Base-by-base conservation (phyloP, 2,113 vertebrate species). In the Anguilla japonica region DNA sequence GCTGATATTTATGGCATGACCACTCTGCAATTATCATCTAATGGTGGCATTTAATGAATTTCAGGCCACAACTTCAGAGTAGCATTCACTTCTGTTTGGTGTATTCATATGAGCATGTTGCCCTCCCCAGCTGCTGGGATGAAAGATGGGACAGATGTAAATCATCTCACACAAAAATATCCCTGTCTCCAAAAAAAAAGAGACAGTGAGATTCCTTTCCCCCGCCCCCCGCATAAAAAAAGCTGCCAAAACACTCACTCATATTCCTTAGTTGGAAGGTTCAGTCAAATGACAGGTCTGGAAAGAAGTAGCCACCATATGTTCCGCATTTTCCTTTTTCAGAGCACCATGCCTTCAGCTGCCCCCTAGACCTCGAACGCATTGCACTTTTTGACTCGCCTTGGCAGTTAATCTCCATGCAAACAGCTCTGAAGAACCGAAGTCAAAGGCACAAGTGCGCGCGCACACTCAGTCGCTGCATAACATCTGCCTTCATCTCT, bases 281-380 rank as follows among this genome's bases (percentile, higher is more conserved):
- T 75, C 71, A 75, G 71, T 75, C 26, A 75, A 75, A 75, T 29
- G 71, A 75, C 71, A 75, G 71, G n/a, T 34, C 71, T 75, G 71
- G 71, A 75, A 75, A 75, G n/a, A 11, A 34, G 71, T 75, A 75
- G 71, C 29, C 71, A 75, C 26, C 71, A 75, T 75, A 9, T 75
- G 71, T 75, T 75, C n/a, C 71, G 34, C 71, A 75, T 34, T 75
- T 34, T 67, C 60, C 22, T 6, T 20, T 67, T 75, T 1, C 34
- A 13, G 63, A 71, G 26, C 26, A n/a, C 63, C 63, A 0, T 34
- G n/a, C 71, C n/a, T 75, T 75, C 71, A 75, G 71, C 71, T 75
- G 71, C 71, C 7, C 20, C 71, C 26, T 34, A 75, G 26, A 75
- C 71, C 71, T 26, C n/a, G 34, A 75, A 75, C 71, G 1, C 71